phyloP scores from a whole-genome alignment of 2,888 invertebrate species.

The Neelides folsomi region DNA sequence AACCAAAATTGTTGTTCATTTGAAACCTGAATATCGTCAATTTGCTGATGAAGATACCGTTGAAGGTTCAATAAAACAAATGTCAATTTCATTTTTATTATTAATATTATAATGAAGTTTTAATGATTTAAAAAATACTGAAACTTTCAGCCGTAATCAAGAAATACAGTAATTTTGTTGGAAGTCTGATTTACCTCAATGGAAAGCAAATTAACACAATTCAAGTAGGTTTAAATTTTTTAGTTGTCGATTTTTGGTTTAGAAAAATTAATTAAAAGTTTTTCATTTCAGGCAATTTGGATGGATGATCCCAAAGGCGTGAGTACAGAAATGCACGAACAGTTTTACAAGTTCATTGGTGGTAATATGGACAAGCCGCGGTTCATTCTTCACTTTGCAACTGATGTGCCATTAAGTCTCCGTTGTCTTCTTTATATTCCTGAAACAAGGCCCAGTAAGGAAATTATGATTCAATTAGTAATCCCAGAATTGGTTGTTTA shows the following conservation, averaged over 20 bases:
- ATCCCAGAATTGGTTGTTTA: too few species aligned
- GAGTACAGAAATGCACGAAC: conserved; percentile 66
- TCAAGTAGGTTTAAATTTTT: conserved; percentile 43
- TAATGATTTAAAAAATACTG: not conserved
- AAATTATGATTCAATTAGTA: too few species aligned
- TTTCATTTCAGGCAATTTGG: conserved; percentile 64
- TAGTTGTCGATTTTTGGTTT: not conserved
- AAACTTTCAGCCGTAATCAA: conserved; percentile 61
- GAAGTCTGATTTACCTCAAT: conserved; percentile 81
- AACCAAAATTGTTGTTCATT: conserved; percentile 80
- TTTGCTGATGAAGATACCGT: conserved; percentile 76
- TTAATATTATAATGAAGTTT: too few species aligned
- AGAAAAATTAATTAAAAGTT: too few species aligned
- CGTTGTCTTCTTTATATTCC: conserved; percentile 85
- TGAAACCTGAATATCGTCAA: conserved; percentile 76
- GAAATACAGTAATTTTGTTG: conserved; percentile 95
- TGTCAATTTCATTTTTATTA: too few species aligned
- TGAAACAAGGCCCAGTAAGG: conserved; percentile 62
- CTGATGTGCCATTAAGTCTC: conserved; percentile 82
- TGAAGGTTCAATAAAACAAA: conserved; percentile 46
- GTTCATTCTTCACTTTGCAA: conserved; percentile 81
- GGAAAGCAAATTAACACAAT: conserved; percentile 77
- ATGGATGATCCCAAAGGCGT: conserved; percentile 79
- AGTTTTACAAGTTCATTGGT: conserved; percentile 79
- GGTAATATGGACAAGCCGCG: conserved; percentile 76